A percentile compares a stretch with the other conserved stretches of the same genome.
Conservation (phyloP, 2,797 vertebrate species). For the Apogon talboti region DNA sequence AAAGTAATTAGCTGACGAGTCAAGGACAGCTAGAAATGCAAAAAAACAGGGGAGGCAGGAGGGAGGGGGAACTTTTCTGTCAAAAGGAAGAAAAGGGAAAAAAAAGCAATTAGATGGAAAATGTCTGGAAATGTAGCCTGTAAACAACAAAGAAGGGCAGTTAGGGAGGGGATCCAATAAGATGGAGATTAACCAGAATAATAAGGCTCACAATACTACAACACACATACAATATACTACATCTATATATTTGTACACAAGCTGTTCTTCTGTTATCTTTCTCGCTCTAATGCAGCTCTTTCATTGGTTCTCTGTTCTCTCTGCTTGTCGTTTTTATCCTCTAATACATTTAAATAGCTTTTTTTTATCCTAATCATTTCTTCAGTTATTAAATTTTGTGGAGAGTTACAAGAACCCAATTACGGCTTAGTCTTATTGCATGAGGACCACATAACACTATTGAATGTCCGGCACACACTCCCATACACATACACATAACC, state of each 20-base stretch:
- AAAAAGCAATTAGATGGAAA: conserved; percentile 72
- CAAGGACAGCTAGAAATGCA: conserved; percentile 73
- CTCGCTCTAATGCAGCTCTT: not conserved
- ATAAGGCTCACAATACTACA: conserved; percentile 39
- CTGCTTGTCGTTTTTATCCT: conserved; percentile 8
- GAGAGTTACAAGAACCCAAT: conserved; percentile 51
- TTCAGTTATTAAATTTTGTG: conserved; percentile 55
- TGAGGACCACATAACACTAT: conserved; percentile 38
- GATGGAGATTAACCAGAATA: conserved; percentile 71
- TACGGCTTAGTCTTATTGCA: conserved; percentile 39
- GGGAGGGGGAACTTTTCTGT: conserved; percentile 9
- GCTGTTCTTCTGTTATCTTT: conserved; percentile 13
- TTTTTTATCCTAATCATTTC: conserved; percentile 34
- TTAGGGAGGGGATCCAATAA: conserved; percentile 45
- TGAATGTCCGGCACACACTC: conserved; percentile 10
- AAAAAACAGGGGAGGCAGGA: not conserved
- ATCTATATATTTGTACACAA: not conserved
- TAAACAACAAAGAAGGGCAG: conserved; percentile 59
- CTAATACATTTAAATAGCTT: conserved; percentile 9
- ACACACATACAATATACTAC: conserved; percentile 1
- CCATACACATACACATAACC: not conserved
- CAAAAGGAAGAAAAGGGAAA: conserved; percentile 31
- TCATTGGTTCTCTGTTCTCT: not conserved
- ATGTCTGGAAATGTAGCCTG: conserved; percentile 53
- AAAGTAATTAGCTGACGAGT: conserved; percentile 82